Percentiles rank a stretch among this genome's conserved stretches.
phyloP scores from a whole-genome alignment of 1,140 invertebrate species.

The Lasaia peninsularis region DNA sequence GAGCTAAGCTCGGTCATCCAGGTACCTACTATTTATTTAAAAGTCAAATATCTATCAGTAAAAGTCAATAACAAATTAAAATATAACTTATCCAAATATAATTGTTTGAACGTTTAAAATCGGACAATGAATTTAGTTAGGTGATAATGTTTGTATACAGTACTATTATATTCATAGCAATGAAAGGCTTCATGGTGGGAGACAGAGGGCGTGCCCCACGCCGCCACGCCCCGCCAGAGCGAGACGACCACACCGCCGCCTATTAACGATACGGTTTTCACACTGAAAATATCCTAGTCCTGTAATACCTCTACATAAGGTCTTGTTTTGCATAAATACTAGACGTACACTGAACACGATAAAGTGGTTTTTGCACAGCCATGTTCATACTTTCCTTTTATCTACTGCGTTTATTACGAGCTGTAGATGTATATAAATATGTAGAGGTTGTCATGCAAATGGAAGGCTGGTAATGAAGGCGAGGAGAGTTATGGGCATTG shows the following conservation, averaged over 20 bases:
- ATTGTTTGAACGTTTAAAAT: not conserved
- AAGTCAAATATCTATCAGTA: too few relatives aligned
- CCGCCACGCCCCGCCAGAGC: conserved; percentile 57
- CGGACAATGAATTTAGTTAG: not conserved
- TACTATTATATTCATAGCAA: conserved; percentile 36
- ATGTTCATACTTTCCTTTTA: conserved; percentile 47
- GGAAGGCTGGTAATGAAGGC: conserved; percentile 75
- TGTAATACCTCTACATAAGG: conserved; percentile 33
- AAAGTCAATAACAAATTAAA: not conserved
- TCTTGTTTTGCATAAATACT: conserved; percentile 27
- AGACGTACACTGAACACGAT: not conserved
- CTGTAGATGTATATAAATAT: conserved; percentile 63
- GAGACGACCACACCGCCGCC: conserved; percentile 54
- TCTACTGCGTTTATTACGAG: conserved; percentile 51
- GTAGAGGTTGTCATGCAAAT: conserved; percentile 69
- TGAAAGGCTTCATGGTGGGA: conserved; percentile 42
- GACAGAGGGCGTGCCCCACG: conserved; percentile 46
- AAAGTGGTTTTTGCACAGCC: conserved; percentile 25
- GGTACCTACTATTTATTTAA: too few relatives aligned
- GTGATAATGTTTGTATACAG: conserved; percentile 14
- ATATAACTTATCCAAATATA: not conserved
- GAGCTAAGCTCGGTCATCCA: too few relatives aligned
- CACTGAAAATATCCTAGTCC: not conserved
- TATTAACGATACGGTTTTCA: conserved; percentile 35
- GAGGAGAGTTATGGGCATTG: conserved; percentile 73